Conservation (phyloP, 2,113 vertebrate genomes). For the Hippolais icterina region DNA sequence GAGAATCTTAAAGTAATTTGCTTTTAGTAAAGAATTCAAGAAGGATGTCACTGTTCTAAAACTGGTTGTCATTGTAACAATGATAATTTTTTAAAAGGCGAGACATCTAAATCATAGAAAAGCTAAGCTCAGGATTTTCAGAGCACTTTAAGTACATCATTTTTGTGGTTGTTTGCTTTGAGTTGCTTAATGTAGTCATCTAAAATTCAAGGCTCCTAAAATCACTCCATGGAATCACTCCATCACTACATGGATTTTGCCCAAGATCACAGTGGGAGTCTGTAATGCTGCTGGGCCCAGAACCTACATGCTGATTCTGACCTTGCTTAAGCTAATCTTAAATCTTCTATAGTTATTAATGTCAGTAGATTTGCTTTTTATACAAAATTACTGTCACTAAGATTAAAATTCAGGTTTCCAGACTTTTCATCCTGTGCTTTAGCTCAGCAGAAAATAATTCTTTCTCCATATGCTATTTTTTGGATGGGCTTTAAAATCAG, state of each 20-base stretch:
- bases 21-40: slow-evolving; percentile 29
- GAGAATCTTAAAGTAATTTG: slow-evolving; percentile 14
- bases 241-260: slow-evolving; percentile 32
- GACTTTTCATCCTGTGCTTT: slow-evolving; percentile 25
- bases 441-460: slow-evolving; percentile 52
- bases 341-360: slow-evolving; percentile 43
- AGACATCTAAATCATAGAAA: slow-evolving; percentile 44
- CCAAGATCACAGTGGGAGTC: slow-evolving; percentile 37
- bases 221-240: slow-evolving; percentile 44
- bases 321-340: slow-evolving; percentile 36
- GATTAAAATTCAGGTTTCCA: slow-evolving; percentile 23
- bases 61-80: background rate
- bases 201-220: slow-evolving; percentile 64
- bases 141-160: slow-evolving; percentile 38
- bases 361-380: slow-evolving; percentile 48
- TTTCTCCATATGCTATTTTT: slow-evolving; percentile 36
- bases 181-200: slow-evolving; percentile 56
- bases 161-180: slow-evolving; percentile 48
- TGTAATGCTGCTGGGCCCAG: background rate
- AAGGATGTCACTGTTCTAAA: background rate
- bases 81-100: slow-evolving; percentile 31
- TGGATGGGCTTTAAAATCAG: slow-evolving; percentile 32
- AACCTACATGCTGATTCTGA: slow-evolving; percentile 53
- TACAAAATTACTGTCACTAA: background rate
- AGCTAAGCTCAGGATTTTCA: slow-evolving; percentile 42